phyloP scores from a whole-genome alignment of 2,888 invertebrate genomes.

The Boloria selene region DNA sequence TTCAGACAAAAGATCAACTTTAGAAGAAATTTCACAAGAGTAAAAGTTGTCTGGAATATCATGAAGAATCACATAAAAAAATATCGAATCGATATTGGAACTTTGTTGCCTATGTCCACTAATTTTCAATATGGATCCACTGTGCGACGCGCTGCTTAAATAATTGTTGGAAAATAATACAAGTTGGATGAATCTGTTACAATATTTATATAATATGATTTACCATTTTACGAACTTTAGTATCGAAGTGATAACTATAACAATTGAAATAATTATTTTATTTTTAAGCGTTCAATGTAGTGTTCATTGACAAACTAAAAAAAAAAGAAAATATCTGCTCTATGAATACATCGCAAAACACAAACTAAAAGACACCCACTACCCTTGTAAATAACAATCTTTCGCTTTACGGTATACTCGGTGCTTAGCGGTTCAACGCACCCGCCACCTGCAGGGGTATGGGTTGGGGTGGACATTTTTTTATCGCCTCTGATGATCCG shows the following conservation, averaged over 20 bases:
- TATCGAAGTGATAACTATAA: too few species aligned
- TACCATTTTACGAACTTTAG: too few species aligned
- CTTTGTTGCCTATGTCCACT: too few species aligned
- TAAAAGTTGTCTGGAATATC: too few species aligned
- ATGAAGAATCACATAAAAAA: too few species aligned
- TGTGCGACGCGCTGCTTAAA: conserved; percentile 10
- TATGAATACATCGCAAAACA: conserved; percentile 18
- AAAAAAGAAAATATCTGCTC: neutral
- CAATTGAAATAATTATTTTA: too few species aligned
- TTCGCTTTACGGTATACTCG: conserved; percentile 36
- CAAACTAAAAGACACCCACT: conserved; percentile 27
- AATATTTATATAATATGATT: conserved; percentile 4
- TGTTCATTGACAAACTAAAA: neutral
- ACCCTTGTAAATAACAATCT: conserved; percentile 34
- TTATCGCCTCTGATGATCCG: conserved; percentile 58
- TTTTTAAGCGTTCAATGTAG: too few species aligned
- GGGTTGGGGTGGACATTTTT: conserved; percentile 51
- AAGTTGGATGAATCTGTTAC: neutral
- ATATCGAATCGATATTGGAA: too few species aligned
- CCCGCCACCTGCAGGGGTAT: conserved; percentile 37
- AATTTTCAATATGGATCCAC: too few species aligned
- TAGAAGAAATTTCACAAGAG: too few species aligned
- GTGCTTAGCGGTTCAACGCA: conserved; percentile 41
- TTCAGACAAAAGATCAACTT: too few species aligned
- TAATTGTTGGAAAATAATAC: conserved; percentile 8